Evolutionary conservation across 2,888 invertebrate genomes (phyloP).

Genomic region (Aromia moschata): DNA sequence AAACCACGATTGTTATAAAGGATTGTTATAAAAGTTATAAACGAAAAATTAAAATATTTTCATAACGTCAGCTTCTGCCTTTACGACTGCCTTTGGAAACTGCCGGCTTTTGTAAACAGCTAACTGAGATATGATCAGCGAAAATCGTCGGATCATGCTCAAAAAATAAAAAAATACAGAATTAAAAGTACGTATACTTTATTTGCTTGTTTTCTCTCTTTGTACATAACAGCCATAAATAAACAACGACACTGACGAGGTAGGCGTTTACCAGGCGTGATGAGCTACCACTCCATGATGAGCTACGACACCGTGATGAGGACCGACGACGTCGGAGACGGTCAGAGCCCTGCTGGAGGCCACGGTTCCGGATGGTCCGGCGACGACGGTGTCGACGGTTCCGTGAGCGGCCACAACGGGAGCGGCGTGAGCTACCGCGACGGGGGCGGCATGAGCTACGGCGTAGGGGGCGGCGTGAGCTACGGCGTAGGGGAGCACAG

Average conservation of each 20-base stretch:
- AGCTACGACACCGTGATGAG: slow-evolving; percentile 6
- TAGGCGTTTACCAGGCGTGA: background rate
- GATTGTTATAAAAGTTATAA: no score
- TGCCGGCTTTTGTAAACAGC: no score
- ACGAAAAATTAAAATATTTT: no score
- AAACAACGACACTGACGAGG: background rate
- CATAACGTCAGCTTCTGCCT: no score
- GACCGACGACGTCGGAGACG: slow-evolving; percentile 40
- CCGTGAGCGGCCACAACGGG: slow-evolving; percentile 32
- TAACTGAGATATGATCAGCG: no score
- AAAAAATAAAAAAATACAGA: background rate
- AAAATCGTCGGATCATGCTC: no score
- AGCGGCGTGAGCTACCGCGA: background rate
- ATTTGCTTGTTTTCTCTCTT: background rate
- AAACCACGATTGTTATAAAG: no score
- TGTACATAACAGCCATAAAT: background rate
- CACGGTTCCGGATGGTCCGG: slow-evolving; percentile 50
- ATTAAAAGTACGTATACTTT: background rate
- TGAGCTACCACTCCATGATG: background rate
- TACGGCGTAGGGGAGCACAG: slow-evolving; percentile 21
- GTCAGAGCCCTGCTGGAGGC: slow-evolving; percentile 38
- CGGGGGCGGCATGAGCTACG: slow-evolving; percentile 28
- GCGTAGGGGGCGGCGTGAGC: slow-evolving; percentile 36
- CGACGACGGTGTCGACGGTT: slow-evolving; percentile 37
- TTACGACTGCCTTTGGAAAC: no score